A percentile compares a stretch with the other conserved stretches of the same genome.
These are phyloP conservation scores for Triplophysa dalaica DNA, from an alignment of 2,113 vertebrate species.

Conservation along the genomic window DNA sequence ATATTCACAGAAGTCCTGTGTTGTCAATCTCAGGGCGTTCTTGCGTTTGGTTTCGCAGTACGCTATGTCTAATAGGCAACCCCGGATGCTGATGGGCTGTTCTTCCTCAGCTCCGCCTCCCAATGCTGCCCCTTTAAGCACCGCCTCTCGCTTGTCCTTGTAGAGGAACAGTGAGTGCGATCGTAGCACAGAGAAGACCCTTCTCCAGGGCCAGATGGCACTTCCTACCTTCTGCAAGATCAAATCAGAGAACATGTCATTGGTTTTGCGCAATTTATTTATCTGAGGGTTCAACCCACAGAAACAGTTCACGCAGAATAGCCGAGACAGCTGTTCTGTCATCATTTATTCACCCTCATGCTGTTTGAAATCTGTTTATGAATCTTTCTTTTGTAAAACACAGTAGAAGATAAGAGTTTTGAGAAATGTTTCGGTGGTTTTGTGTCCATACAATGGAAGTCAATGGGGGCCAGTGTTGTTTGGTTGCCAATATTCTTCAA, in stretches of 20 bases:
- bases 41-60: conserved; percentile 98
- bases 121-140: conserved; percentile 72
- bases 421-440: too few species aligned
- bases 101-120: conserved; percentile 82
- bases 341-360: too few species aligned
- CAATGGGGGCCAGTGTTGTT: too few species aligned
- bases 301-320: too few species aligned
- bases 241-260: not conserved
- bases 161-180: conserved; percentile 89
- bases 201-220: conserved; percentile 93
- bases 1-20: conserved; percentile 99
- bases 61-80: conserved; percentile 97
- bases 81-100: conserved; percentile 92
- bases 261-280: too few species aligned
- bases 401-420: too few species aligned
- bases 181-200: conserved; percentile 88
- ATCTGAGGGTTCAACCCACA: too few species aligned
- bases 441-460: too few species aligned
- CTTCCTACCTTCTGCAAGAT: conserved; percentile 87
- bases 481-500: too few species aligned
- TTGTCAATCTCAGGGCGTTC: conserved; percentile 94
- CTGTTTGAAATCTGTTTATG: too few species aligned
- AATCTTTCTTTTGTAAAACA: too few species aligned
- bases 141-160: conserved; percentile 94
- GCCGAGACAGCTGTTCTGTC: too few species aligned